Evolutionary conservation across 2,888 invertebrate species (phyloP).

Genomic region (Erpobdella octoculata): DNA sequence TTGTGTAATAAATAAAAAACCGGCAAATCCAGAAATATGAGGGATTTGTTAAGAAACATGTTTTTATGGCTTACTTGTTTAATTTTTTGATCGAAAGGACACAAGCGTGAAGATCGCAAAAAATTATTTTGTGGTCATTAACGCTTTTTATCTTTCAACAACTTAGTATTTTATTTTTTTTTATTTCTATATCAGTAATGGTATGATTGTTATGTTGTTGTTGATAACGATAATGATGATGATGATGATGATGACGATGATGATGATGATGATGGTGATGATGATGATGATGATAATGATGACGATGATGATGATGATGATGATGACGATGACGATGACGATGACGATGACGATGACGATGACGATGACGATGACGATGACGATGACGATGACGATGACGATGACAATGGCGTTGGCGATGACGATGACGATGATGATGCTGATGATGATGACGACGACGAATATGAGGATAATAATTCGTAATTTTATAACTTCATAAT

Average conservation of each 20-base stretch:
- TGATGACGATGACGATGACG: not conserved
- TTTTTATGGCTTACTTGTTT: no score
- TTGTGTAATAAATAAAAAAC: no score
- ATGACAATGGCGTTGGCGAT: slow-evolving; percentile 11
- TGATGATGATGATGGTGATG: slow-evolving; percentile 5
- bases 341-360: slow-evolving; percentile 22
- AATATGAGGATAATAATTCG: not conserved
- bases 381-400: slow-evolving; percentile 24
- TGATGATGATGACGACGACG: slow-evolving; percentile 10
- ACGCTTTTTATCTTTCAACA: not conserved
- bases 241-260: not conserved
- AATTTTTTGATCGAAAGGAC: no score
- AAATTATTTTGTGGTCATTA: not conserved
- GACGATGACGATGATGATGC: slow-evolving; percentile 13
- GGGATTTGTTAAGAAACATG: no score
- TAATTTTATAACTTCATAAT: no score
- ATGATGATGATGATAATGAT: slow-evolving; percentile 5
- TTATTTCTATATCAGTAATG: no score
- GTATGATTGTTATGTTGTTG: not conserved
- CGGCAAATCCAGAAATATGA: no score
- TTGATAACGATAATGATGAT: not conserved
- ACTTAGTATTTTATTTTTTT: no score
- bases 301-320: not conserved
- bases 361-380: slow-evolving; percentile 12
- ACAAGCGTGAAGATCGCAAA: no score